Conservation (phyloP, 1,140 invertebrate species). For the Psilanteris sp. region DNA sequence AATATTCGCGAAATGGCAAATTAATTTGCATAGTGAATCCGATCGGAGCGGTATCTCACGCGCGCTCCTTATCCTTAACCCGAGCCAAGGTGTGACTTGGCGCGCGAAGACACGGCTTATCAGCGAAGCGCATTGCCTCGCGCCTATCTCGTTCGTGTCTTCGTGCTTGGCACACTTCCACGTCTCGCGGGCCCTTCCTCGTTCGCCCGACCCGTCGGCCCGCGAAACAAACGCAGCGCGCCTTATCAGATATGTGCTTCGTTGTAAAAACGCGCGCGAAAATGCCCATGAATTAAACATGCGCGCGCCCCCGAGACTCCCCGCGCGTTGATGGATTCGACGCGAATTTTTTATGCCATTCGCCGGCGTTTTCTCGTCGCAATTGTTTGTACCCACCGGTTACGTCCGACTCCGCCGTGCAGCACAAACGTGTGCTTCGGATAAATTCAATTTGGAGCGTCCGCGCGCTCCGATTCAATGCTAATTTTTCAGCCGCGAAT, state of each 20-base stretch:
- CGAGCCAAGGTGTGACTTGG: slow-evolving; percentile 56
- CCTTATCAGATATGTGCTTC: background rate
- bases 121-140: slow-evolving; percentile 44
- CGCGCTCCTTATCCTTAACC: slow-evolving; percentile 34
- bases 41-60: slow-evolving; percentile 5
- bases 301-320: no score
- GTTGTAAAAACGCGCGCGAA: slow-evolving; percentile 2
- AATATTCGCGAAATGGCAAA: slow-evolving; percentile 16
- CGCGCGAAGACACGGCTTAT: slow-evolving; percentile 58
- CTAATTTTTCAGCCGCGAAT: no score
- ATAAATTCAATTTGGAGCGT: no score
- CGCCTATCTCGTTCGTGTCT: slow-evolving; percentile 55
- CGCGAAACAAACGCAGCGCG: slow-evolving; percentile 22
- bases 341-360: no score
- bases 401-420: no score
- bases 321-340: no score
- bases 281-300: no score
- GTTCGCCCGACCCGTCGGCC: slow-evolving; percentile 8
- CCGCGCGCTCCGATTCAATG: no score
- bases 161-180: slow-evolving; percentile 63
- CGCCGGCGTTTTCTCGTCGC: no score
- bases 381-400: no score
- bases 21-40: slow-evolving; percentile 47
- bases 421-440: no score
- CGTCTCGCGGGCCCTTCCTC: slow-evolving; percentile 43